These are phyloP conservation scores for Channallabes apus DNA, from an alignment of 2,797 vertebrate genomes.

Conservation along the genomic window DNA sequence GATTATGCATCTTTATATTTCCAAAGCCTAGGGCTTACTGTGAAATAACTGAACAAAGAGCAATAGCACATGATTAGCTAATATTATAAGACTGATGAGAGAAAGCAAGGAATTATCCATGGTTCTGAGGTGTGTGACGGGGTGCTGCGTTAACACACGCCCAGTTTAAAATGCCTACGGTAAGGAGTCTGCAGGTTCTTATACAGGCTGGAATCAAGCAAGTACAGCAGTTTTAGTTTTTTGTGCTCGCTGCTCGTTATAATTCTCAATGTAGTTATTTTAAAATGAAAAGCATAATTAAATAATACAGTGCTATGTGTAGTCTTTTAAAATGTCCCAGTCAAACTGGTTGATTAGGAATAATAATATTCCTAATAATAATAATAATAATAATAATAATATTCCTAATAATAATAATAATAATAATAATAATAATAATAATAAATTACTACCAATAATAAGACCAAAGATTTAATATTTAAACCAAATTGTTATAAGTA, in stretches of 20 bases:
- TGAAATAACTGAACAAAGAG: background rate
- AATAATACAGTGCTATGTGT: background rate
- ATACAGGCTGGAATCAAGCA: background rate
- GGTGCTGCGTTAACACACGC: constrained; percentile 1
- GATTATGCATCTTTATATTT: background rate
- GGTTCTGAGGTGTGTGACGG: background rate
- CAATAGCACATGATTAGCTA: background rate
- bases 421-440: no score
- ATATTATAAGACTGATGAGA: background rate
- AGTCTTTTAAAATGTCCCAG: background rate
- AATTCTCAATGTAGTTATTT: background rate
- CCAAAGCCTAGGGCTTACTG: background rate
- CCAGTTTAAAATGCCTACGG: background rate
- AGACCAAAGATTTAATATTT: background rate
- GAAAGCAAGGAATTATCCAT: background rate
- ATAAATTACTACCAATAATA: background rate
- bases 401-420: background rate
- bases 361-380: background rate
- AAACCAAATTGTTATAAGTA: background rate
- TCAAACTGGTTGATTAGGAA: background rate
- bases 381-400: no score
- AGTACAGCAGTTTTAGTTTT: background rate
- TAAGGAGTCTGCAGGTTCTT: background rate
- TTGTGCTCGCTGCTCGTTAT: background rate
- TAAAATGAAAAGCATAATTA: background rate